Percentiles rank a stretch among this genome's conserved stretches.
Evolutionary conservation across 2,797 vertebrate species (phyloP).

Genomic region (Tapera naevia): DNA sequence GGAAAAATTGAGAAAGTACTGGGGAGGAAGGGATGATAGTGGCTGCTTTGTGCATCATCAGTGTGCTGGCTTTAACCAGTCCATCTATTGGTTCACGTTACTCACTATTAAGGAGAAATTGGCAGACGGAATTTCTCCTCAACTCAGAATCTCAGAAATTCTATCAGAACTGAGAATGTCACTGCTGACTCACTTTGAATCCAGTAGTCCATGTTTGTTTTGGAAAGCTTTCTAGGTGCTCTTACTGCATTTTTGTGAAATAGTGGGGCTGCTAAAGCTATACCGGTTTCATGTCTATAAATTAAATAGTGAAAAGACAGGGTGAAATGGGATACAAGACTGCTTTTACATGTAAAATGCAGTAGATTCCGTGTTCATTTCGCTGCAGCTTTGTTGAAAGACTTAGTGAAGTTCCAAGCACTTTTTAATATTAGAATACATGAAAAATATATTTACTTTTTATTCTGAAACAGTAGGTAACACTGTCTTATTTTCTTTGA

Average conservation of each 20-base stretch:
- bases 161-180: neutral
- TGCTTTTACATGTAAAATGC: neutral
- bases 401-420: neutral
- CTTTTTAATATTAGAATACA: neutral
- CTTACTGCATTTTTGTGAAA: neutral
- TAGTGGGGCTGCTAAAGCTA: neutral
- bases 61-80: rapidly evolving
- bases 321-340: neutral
- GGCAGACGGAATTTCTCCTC: neutral
- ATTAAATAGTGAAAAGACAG: neutral
- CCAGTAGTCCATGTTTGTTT: neutral
- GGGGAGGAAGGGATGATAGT: neutral
- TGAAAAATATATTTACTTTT: neutral
- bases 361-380: rapidly evolving
- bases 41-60: neutral
- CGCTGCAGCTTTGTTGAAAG: neutral
- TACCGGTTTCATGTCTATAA: rapidly evolving
- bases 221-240: neutral
- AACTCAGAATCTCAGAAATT: neutral
- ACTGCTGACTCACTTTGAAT: neutral
- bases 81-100: rapidly evolving
- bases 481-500: constrained; percentile 28
- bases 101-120: neutral
- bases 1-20: neutral
- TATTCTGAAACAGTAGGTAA: constrained; percentile 37